Percentiles rank a stretch among this genome's conserved stretches.
These are phyloP conservation scores for Branchipolynoe longqiensis DNA, from an alignment of 2,888 invertebrate genomes.

Conservation along the genomic window DNA sequence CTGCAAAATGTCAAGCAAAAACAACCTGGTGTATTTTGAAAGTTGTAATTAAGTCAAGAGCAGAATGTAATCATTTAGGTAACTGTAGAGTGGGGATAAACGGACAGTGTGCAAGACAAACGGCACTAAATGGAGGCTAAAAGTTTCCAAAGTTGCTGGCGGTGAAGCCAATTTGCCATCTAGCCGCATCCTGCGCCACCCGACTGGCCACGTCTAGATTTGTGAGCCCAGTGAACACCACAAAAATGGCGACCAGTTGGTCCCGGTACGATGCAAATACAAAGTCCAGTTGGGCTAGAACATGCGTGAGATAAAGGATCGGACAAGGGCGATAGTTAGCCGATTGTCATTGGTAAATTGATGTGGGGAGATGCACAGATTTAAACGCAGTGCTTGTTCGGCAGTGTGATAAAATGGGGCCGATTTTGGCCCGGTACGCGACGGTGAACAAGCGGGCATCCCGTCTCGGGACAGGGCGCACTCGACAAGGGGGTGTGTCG, in stretches of 20 bases:
- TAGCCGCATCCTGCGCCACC: conserved; percentile 24
- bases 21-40: no score
- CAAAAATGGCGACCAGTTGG: conserved; percentile 47
- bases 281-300: conserved; percentile 30
- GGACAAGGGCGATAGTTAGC: not conserved
- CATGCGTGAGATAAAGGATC: not conserved
- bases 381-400: not conserved
- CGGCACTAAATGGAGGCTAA: no score
- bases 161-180: conserved; percentile 23
- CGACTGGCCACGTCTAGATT: conserved; percentile 41
- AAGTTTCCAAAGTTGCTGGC: not conserved
- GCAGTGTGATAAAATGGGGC: not conserved
- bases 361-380: not conserved
- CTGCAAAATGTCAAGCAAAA: no score
- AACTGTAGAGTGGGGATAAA: no score
- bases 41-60: no score
- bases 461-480: not conserved
- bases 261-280: conserved; percentile 17
- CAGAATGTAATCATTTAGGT: no score
- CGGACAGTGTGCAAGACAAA: no score
- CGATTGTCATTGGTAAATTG: not conserved
- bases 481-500: conserved; percentile 53
- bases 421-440: not conserved
- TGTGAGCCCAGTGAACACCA: conserved; percentile 37
- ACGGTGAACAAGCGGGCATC: not conserved